Evolutionary conservation across 2,888 invertebrate species (phyloP), one percentile per base, ranked within the genome.

Genomic region (Dioctria rufipes): DNA sequence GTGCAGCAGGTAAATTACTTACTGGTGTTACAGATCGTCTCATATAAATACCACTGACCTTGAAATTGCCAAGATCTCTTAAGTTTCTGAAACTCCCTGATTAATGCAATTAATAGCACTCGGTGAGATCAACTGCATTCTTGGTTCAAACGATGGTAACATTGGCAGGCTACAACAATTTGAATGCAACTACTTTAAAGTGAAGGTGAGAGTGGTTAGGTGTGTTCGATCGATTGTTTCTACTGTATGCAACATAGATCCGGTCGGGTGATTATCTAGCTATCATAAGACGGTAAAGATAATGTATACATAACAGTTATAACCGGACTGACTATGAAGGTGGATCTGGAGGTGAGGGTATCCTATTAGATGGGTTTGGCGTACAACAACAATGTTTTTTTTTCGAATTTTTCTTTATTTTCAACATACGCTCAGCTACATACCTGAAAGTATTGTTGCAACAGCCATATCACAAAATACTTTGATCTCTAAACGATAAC

Each of bases 391-490:
- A 25, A 25, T 25, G 25, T 25, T 75, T 51, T 40, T n/a, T 71
- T 71, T 8, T 60, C 39, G n/a, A 8, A 51, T 75, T 60, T 61
- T 43, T 40, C 46, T 75, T 75, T 75, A 75, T 75, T 75, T 75
- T 75, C 75, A 75, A 75, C 75, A 75, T 60, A 60, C 75, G 58
- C 75, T 75, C 75, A 75, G 75, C 75, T 75, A 60, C 58, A 75
- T 60, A 60, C 75, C 75, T 75, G 75, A 60, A 60, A 75, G 75
- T 75, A 75, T 75, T 75, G 75, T 75, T 75, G 75, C 75, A 75
- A 75, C 75, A 75, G 75, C 75, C 61, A 60, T 75, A 75, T 75
- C 75, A 75, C 75, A 75, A 75, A 75, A 75, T 75, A 75, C 75
- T 75, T 60, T 65, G 65, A 65, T 65, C 37, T 65, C 40, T 65